Conservation (phyloP, 1,140 invertebrate species). For the Sycophila sp. region DNA sequence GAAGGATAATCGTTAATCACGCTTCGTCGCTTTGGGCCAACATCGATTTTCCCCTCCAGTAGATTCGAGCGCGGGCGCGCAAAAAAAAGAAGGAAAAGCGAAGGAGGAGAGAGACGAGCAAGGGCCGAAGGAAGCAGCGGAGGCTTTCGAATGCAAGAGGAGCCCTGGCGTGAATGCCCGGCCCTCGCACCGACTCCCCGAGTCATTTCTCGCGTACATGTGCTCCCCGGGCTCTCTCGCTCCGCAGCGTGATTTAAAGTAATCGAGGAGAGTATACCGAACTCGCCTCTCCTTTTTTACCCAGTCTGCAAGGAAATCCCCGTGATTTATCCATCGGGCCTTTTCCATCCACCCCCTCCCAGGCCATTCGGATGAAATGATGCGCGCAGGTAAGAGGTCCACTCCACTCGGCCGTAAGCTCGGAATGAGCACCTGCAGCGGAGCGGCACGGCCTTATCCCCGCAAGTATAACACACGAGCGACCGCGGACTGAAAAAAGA, state of each 20-base stretch:
- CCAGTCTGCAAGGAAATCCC: not conserved
- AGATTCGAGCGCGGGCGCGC: not conserved
- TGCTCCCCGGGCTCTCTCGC: not conserved
- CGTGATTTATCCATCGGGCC: not conserved
- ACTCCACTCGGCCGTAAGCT: constrained; percentile 43
- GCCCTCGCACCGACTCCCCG: not conserved
- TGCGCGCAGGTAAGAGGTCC: constrained; percentile 54
- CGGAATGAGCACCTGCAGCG: constrained; percentile 41
- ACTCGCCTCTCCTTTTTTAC: not conserved
- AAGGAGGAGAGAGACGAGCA: not conserved
- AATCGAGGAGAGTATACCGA: constrained; percentile 1
- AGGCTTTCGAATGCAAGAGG: not conserved
- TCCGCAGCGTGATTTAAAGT: constrained; percentile 4
- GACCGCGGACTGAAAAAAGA: constrained; percentile 43
- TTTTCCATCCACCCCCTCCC: not conserved
- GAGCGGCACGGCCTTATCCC: too few species aligned
- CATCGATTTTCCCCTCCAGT: constrained; percentile 18
- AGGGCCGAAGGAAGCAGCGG: not conserved
- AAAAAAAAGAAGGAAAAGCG: not conserved
- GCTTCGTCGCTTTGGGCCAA: not conserved
- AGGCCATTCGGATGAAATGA: constrained; percentile 57
- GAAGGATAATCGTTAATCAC: constrained; percentile 10
- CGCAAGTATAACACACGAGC: too few species aligned
- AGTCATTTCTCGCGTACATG: not conserved
- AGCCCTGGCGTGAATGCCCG: not conserved